Conservation (phyloP, 2,888 invertebrate species). For the Biston betularia region DNA sequence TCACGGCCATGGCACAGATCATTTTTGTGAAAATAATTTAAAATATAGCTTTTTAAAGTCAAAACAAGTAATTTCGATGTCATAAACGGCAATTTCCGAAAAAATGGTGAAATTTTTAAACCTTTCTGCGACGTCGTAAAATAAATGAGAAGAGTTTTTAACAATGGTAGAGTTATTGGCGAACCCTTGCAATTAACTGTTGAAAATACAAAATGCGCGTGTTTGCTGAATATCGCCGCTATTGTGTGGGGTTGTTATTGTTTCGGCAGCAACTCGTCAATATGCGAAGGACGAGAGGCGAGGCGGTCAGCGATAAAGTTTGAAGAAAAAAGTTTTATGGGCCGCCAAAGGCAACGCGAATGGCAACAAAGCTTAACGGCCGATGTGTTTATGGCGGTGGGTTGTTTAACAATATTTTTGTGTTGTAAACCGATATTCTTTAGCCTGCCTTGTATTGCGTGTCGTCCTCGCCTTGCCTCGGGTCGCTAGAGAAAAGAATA, state of each 20-base stretch:
- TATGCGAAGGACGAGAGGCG: conserved; percentile 57
- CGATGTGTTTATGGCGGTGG: conserved; percentile 71
- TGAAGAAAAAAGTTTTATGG: conserved; percentile 67
- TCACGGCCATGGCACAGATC: conserved; percentile 26
- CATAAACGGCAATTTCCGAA: conserved; percentile 40
- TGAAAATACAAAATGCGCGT: conserved; percentile 58
- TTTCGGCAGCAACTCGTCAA: conserved; percentile 65
- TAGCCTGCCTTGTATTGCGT: conserved; percentile 52
- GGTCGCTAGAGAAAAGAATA: conserved; percentile 47
- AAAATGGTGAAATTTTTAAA: conserved; percentile 50
- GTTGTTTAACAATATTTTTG: conserved; percentile 63
- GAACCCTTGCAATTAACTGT: conserved; percentile 79
- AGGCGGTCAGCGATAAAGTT: conserved; percentile 57
- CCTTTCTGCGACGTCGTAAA: conserved; percentile 65
- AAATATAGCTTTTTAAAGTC: conserved; percentile 37
- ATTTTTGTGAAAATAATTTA: conserved; percentile 30
- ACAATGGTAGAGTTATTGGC: conserved; percentile 71
- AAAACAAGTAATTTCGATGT: conserved; percentile 43
- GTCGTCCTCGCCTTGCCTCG: conserved; percentile 20
- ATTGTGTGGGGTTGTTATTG: conserved; percentile 63
- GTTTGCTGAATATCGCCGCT: conserved; percentile 69
- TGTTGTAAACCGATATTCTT: conserved; percentile 50
- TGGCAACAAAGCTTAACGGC: conserved; percentile 69
- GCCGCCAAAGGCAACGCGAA: conserved; percentile 73
- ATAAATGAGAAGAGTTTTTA: conserved; percentile 57